Conservation (phyloP, 2,888 invertebrate species). For the Hyalella azteca region DNA sequence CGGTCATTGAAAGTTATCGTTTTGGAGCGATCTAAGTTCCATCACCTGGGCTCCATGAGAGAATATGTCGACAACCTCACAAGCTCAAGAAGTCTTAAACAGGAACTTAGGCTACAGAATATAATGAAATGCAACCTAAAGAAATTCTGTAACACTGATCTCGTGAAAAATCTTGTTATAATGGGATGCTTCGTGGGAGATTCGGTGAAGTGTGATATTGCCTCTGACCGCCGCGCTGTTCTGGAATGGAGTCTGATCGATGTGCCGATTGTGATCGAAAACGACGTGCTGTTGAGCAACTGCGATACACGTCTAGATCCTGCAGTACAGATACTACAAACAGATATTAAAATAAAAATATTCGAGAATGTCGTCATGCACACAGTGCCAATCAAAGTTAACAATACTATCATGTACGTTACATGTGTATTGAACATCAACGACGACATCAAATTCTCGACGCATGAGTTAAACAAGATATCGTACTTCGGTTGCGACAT, state of each 20-base stretch:
- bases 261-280: slow-evolving; percentile 18
- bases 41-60: slow-evolving; percentile 65
- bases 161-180: not conserved
- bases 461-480: slow-evolving; percentile 36
- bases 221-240: slow-evolving; percentile 26
- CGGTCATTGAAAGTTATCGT: slow-evolving; percentile 49
- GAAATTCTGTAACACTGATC: not conserved
- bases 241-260: slow-evolving; percentile 44
- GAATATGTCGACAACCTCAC: slow-evolving; percentile 60
- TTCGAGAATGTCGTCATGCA: slow-evolving; percentile 46
- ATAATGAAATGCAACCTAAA: slow-evolving; percentile 41
- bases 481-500: slow-evolving; percentile 34
- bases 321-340: not conserved
- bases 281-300: slow-evolving; percentile 48
- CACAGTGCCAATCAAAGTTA: slow-evolving; percentile 46
- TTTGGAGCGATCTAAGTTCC: slow-evolving; percentile 60
- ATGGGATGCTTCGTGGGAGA: not conserved
- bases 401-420: slow-evolving; percentile 37
- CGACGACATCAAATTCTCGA: slow-evolving; percentile 41
- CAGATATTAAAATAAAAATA: not conserved
- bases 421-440: slow-evolving; percentile 49
- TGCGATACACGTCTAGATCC: slow-evolving; percentile 40
- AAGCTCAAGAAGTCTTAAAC: slow-evolving; percentile 28
- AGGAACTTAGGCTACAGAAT: slow-evolving; percentile 43
- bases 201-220: not conserved